Conservation (phyloP, 2,113 vertebrate genomes). For the Oreotrochilus melanogaster region DNA sequence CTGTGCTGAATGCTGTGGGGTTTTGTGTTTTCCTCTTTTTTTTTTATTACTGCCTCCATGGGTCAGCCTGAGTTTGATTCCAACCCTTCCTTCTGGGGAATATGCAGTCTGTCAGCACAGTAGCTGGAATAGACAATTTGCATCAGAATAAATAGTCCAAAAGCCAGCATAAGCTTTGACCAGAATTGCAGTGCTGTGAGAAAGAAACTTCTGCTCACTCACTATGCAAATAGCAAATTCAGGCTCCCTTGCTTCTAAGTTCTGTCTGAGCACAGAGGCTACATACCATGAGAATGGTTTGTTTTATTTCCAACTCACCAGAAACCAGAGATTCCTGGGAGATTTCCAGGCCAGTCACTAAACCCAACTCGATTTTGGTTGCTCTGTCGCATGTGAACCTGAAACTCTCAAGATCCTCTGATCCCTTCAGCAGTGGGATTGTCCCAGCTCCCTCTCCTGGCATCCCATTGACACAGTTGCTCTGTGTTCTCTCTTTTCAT, state of each 20-base stretch:
- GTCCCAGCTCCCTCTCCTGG: not conserved
- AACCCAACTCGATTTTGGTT: constrained; percentile 10
- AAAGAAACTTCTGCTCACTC: not conserved
- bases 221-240: not conserved
- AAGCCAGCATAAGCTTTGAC: not conserved
- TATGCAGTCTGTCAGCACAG: not conserved
- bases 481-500: not conserved
- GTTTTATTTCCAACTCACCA: not conserved
- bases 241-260: not conserved
- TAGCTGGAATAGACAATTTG: not conserved
- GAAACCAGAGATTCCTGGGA: constrained; percentile 49
- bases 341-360: not conserved
- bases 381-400: not conserved
- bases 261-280: not conserved
- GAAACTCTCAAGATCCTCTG: not conserved
- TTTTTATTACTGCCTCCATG: not conserved
- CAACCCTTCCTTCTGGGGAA: not conserved
- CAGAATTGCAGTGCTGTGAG: not conserved
- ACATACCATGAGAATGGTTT: not conserved
- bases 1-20: not conserved
- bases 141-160: not conserved
- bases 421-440: not conserved
- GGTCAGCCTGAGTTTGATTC: not conserved
- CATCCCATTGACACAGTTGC: not conserved
- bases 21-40: not conserved